These are phyloP conservation scores for Eufriesea mexicana DNA, from an alignment of 1,140 invertebrate species.

Conservation along the genomic window DNA sequence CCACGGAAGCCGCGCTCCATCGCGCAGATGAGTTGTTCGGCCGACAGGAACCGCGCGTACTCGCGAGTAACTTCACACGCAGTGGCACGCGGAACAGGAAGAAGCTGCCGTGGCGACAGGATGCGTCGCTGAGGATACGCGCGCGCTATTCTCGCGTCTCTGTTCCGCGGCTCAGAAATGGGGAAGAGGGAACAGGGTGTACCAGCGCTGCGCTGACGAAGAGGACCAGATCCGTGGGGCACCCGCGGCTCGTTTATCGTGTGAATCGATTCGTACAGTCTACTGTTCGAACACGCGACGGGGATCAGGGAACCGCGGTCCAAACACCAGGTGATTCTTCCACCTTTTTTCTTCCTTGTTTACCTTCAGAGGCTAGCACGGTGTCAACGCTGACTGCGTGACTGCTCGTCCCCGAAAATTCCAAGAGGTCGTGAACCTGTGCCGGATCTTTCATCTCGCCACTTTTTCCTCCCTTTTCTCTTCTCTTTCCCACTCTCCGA, in stretches of 20 bases:
- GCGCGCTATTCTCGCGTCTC: background rate
- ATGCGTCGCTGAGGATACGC: background rate
- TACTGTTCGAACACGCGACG: conserved; percentile 10
- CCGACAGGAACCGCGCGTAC: background rate
- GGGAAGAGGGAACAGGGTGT: conserved; percentile 9
- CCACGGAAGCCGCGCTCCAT: background rate
- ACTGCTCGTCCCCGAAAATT: too few relatives aligned
- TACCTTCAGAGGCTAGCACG: background rate
- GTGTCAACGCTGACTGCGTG: too few relatives aligned
- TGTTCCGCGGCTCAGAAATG: background rate
- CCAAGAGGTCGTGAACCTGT: too few relatives aligned
- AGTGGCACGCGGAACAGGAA: background rate
- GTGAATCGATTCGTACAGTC: conserved; percentile 29
- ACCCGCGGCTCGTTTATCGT: conserved; percentile 15
- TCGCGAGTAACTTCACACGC: background rate
- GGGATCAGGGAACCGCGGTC: background rate
- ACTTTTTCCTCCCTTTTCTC: background rate
- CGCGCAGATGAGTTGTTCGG: background rate
- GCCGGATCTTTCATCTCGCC: too few relatives aligned
- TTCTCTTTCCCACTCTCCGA: background rate
- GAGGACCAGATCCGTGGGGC: too few relatives aligned
- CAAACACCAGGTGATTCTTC: conserved; percentile 26
- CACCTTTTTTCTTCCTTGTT: background rate
- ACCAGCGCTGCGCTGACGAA: background rate
- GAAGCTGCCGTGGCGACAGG: background rate